Conservation (phyloP, 2,888 invertebrate genomes). For the Pammene aurita region DNA sequence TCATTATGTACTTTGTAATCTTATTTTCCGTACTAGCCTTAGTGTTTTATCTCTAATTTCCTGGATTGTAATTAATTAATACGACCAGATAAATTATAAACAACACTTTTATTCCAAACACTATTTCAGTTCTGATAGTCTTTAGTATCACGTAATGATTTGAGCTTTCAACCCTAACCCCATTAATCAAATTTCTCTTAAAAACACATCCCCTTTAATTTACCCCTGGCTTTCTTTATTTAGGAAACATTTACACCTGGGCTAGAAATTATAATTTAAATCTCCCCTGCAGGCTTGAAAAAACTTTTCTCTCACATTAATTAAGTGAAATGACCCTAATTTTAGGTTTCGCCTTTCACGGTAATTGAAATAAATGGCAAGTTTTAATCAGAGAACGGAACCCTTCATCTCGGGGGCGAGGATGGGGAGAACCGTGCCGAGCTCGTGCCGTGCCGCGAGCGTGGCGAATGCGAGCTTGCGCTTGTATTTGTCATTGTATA, state of each 20-base stretch:
- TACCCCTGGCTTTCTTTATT: constrained; percentile 35
- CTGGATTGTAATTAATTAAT: too few species aligned
- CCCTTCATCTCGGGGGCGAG: constrained; percentile 42
- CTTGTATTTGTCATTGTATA: too few species aligned
- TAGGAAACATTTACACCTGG: constrained; percentile 62
- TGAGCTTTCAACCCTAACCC: constrained; percentile 4
- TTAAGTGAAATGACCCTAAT: constrained; percentile 71
- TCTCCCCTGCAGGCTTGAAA: constrained; percentile 54
- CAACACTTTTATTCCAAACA: too few species aligned
- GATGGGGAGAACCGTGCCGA: not conserved
- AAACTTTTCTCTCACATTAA: constrained; percentile 62
- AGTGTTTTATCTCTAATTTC: too few species aligned
- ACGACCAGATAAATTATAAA: too few species aligned
- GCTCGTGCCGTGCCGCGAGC: not conserved
- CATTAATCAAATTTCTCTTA: constrained; percentile 30
- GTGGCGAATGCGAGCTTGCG: too few species aligned
- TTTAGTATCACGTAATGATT: not conserved
- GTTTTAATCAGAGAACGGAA: constrained; percentile 65
- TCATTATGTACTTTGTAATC: too few species aligned
- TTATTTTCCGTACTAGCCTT: too few species aligned
- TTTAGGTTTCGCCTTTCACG: constrained; percentile 68
- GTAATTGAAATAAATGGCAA: constrained; percentile 75
- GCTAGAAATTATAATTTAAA: constrained; percentile 60
- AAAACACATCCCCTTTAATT: constrained; percentile 37
- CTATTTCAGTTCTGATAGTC: too few species aligned